Conservation (phyloP, 2,113 vertebrate species). For the Bucco capensis region DNA sequence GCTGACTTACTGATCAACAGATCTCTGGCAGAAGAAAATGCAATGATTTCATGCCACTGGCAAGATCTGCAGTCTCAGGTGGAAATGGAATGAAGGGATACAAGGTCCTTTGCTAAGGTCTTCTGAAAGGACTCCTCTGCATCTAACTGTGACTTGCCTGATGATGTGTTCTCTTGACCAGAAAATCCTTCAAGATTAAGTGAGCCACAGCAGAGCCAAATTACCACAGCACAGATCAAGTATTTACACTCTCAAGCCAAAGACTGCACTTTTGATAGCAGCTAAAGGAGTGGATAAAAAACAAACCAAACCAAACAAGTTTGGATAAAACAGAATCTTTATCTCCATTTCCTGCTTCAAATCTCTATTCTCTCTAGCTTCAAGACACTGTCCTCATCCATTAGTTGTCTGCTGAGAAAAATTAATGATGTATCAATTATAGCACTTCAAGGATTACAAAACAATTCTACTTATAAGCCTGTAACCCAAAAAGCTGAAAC, state of each 20-base stretch:
- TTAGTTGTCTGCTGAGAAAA: neutral
- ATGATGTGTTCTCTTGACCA: neutral
- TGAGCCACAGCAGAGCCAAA: neutral
- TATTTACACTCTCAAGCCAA: neutral
- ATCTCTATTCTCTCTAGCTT: neutral
- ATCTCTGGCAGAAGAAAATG: neutral
- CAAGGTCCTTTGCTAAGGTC: neutral
- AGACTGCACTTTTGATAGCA: neutral
- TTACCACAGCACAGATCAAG: neutral
- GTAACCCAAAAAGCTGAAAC: too few species aligned
- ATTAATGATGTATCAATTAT: neutral
- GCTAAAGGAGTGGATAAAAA: neutral
- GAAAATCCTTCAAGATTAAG: conserved; percentile 3
- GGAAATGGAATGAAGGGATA: neutral
- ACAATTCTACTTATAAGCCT: neutral
- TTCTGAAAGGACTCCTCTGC: neutral
- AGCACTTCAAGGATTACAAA: neutral
- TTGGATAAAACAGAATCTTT: neutral
- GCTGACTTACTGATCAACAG: neutral
- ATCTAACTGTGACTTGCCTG: conserved; percentile 43
- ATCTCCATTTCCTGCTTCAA: neutral
- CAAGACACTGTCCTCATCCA: neutral
- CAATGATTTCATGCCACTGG: neutral
- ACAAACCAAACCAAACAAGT: neutral
- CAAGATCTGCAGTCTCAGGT: neutral